phyloP scores from a whole-genome alignment of 2,888 invertebrate genomes.

The Scaptomyza tumidula region DNA sequence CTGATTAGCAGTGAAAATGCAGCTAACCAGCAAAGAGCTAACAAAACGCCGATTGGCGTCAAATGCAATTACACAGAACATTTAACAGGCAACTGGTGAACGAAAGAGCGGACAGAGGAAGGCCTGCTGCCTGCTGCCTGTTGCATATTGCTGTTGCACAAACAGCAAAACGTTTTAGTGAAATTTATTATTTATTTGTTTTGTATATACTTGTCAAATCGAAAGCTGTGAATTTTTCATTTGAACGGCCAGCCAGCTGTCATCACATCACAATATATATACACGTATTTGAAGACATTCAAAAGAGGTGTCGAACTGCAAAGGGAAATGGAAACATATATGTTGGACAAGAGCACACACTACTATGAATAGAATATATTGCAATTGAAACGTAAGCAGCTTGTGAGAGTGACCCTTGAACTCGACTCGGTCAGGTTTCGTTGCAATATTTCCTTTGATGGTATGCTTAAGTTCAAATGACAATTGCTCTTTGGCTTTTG shows the following conservation, averaged over 20 bases:
- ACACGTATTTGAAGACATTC: background rate
- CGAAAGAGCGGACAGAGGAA: background rate
- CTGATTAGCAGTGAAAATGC: background rate
- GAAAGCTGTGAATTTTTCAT: constrained; percentile 26
- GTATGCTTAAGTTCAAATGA: constrained; percentile 36
- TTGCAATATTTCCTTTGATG: background rate
- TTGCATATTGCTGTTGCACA: constrained; percentile 17
- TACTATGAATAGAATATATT: constrained; percentile 39
- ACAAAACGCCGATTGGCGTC: constrained; percentile 10
- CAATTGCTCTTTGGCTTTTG: constrained; percentile 36
- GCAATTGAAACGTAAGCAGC: constrained; percentile 41
- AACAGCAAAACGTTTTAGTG: constrained; percentile 11
- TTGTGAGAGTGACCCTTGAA: constrained; percentile 29
- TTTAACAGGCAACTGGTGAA: constrained; percentile 45
- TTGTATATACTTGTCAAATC: constrained; percentile 39
- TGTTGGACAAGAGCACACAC: background rate
- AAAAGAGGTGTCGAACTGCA: constrained; percentile 15
- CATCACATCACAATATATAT: background rate
- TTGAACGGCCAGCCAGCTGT: constrained; percentile 14
- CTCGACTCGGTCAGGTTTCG: constrained; percentile 2
- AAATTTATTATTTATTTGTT: constrained; percentile 47
- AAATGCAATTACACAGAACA: constrained; percentile 63
- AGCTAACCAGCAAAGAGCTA: constrained; percentile 12
- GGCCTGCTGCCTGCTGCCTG: constrained; percentile 27
- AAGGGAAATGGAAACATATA: background rate